These are phyloP conservation scores for Hoplostethus atlanticus DNA, from an alignment of 2,797 vertebrate species.

Conservation along the genomic window DNA sequence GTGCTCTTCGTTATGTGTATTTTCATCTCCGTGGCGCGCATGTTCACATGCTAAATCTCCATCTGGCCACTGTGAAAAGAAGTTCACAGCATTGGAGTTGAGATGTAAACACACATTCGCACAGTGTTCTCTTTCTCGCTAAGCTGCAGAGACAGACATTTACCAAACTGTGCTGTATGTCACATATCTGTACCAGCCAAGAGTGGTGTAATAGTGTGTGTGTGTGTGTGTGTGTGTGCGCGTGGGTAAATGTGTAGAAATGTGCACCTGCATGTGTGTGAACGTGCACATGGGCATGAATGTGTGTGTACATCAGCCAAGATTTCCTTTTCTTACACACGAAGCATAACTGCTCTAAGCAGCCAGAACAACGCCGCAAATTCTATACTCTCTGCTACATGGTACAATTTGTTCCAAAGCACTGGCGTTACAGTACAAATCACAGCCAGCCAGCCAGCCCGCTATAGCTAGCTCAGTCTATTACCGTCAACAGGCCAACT, in stretches of 20 bases:
- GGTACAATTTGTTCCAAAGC: conserved; percentile 79
- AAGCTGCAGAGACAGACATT: conserved; percentile 81
- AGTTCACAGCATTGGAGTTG: conserved; percentile 80
- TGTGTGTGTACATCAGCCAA: conserved; percentile 58
- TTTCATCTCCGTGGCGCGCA: conserved; percentile 68
- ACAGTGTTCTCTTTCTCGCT: conserved; percentile 80
- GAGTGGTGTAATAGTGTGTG: conserved; percentile 63
- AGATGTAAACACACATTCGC: conserved; percentile 83
- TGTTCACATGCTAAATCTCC: conserved; percentile 80
- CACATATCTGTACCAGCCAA: conserved; percentile 79
- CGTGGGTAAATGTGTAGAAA: conserved; percentile 4
- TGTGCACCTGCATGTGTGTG: conserved; percentile 4
- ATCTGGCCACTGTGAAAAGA: conserved; percentile 81
- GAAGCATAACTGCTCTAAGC: conserved; percentile 59
- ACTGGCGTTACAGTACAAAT: conserved; percentile 73
- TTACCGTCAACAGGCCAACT: conserved; percentile 70
- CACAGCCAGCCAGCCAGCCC: conserved; percentile 72
- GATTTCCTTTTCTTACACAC: conserved; percentile 69
- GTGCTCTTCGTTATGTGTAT: conserved; percentile 69
- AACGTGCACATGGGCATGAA: conserved; percentile 49
- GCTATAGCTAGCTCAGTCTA: conserved; percentile 71
- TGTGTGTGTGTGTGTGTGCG: conserved; percentile 43
- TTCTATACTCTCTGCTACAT: conserved; percentile 68
- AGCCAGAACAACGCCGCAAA: conserved; percentile 69
- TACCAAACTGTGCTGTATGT: conserved; percentile 82